Base-by-base conservation (phyloP, 2,888 invertebrate genomes). In the Tetanocera ferruginea region DNA sequence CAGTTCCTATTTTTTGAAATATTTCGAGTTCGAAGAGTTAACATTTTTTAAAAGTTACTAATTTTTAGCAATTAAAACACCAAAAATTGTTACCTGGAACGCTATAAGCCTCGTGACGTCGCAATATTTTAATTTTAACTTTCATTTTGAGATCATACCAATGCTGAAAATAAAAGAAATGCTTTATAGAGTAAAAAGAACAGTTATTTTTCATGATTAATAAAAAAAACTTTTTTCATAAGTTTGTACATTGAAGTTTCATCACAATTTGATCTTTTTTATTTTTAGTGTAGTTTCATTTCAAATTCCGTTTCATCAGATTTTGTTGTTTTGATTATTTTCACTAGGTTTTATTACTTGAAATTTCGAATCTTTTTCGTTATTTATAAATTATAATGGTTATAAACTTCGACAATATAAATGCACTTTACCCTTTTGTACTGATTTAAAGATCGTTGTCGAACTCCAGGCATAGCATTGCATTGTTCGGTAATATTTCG, bases 131-230 rank as follows among this genome's bases (percentile, higher is more conserved):
- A 37, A 60, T 72, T 37, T 72, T 72, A 14, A 72, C 72, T 60
- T 60, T 72, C 72, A 72, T 72, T 43, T 72, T 72, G 4, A 72
- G 14, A 37, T 72, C 72, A 23, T 72, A 72, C 72, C 72, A 72
- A 57, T 72, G 72, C 72, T 72, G 25, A 37, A 72, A 72, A 28
- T 5, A 52, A 23, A 49, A 60, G 17, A 17, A 19, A 60, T 28
- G 3, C 2, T 3, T 6, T 14, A 17, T 57, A 31, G 5, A 31
- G 3, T 31, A 31, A 4, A 57, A 23, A 28, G 25, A 62, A 28
- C 17, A 3, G 51, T 51, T 51, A 17, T 55, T 19, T 5, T n/a
- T 6, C 5, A n/a, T 19, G n/a, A 17, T 1, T 5, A 55, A 14
- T 17, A 55, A 17, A 19, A 55, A 55, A 55, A 55, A 55, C 1